These are phyloP conservation scores for Cinclus cinclus DNA, from an alignment of 2,113 vertebrate genomes.

Conservation along the genomic window DNA sequence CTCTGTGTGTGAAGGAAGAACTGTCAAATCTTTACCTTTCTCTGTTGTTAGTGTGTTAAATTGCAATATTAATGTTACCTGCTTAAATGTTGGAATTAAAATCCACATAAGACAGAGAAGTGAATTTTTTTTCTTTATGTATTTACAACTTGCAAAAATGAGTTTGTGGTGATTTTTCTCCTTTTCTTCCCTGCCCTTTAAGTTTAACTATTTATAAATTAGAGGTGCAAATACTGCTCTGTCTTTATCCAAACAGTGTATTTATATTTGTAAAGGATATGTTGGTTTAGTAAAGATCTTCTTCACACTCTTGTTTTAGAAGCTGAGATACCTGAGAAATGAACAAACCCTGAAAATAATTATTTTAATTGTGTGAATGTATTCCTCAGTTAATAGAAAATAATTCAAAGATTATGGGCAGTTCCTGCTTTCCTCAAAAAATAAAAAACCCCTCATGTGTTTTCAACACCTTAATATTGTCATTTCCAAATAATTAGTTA, in stretches of 20 bases:
- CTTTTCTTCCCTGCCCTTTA: neutral
- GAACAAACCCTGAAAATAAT: neutral
- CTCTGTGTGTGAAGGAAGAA: neutral
- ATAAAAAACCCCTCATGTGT: rapidly evolving
- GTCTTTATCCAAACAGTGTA: neutral
- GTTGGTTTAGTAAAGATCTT: neutral
- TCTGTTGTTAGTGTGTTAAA: neutral
- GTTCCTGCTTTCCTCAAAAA: neutral
- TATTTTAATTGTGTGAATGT: neutral
- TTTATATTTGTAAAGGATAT: neutral
- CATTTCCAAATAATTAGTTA: neutral
- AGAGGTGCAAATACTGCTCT: neutral
- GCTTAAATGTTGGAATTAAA: neutral
- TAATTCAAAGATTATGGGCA: neutral
- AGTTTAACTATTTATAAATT: neutral
- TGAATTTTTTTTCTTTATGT: neutral
- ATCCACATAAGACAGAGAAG: neutral
- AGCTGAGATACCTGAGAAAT: neutral
- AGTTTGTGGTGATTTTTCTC: neutral
- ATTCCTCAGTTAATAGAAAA: neutral
- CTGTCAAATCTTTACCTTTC: neutral
- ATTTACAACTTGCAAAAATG: neutral
- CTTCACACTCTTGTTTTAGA: neutral
- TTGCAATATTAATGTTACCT: neutral
- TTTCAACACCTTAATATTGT: neutral